Conservation (phyloP, 2,797 vertebrate genomes). For the Peromyscus aztecus region DNA sequence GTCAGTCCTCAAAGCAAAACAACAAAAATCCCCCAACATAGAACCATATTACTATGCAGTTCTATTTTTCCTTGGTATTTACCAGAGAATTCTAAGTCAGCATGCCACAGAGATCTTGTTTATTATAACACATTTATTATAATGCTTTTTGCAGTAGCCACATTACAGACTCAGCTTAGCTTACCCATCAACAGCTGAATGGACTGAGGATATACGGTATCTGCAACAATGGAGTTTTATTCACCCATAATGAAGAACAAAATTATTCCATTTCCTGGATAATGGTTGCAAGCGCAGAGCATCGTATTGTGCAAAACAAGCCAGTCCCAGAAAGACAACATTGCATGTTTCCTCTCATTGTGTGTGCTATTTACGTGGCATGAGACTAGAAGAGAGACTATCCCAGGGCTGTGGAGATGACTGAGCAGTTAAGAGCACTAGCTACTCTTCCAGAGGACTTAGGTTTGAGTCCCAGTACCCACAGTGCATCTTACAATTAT, state of each 20-base stretch:
- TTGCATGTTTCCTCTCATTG: background rate
- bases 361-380: background rate
- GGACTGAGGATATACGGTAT: background rate
- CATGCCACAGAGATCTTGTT: background rate
- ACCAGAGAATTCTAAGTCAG: background rate
- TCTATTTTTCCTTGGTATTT: background rate
- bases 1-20: background rate
- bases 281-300: background rate
- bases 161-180: background rate
- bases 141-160: background rate
- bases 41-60: background rate
- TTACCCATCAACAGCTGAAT: background rate
- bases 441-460: background rate
- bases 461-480: background rate
- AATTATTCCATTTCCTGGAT: background rate
- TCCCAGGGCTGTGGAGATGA: background rate
- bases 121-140: background rate
- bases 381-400: background rate
- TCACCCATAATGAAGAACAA: background rate
- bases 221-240: background rate
- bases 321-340: background rate
- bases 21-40: background rate
- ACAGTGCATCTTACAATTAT: background rate
- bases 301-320: background rate
- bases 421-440: background rate